phyloP scores from a whole-genome alignment of 2,113 vertebrate species.

The Riparia riparia region DNA sequence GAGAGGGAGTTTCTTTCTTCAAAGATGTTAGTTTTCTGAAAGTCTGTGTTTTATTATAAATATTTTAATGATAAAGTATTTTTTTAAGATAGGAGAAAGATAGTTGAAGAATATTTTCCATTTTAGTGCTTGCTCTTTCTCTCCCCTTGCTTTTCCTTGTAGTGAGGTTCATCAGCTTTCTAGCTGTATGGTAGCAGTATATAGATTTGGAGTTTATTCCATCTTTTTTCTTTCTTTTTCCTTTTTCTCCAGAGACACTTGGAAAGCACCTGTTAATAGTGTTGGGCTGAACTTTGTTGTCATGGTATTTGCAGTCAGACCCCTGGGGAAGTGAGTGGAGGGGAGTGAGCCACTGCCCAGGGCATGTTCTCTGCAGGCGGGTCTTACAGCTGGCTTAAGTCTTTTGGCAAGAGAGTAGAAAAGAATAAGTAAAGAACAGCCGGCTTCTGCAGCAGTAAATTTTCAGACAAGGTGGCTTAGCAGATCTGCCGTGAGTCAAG shows the following conservation, averaged over 20 bases:
- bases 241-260: not conserved
- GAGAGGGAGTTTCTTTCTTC: not conserved
- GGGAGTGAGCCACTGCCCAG: not conserved
- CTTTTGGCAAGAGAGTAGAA: not conserved
- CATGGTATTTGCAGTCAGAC: not conserved
- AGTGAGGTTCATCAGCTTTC: not conserved
- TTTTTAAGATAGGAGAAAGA: not conserved
- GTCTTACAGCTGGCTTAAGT: not conserved
- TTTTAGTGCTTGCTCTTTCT: not conserved
- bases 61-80: not conserved
- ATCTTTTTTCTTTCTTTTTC: not conserved
- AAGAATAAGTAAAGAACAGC: not conserved
- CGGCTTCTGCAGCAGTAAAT: not conserved
- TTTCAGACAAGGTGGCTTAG: not conserved
- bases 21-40: not conserved
- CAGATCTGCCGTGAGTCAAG: not conserved
- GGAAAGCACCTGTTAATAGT: not conserved
- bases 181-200: not conserved
- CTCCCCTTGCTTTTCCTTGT: not conserved
- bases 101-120: not conserved
- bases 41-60: not conserved
- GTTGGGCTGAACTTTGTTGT: not conserved
- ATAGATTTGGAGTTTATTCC: not conserved
- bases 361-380: not conserved
- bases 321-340: not conserved